phyloP scores from a whole-genome alignment of 2,797 vertebrate species.

The Bryconaethiops microstoma region DNA sequence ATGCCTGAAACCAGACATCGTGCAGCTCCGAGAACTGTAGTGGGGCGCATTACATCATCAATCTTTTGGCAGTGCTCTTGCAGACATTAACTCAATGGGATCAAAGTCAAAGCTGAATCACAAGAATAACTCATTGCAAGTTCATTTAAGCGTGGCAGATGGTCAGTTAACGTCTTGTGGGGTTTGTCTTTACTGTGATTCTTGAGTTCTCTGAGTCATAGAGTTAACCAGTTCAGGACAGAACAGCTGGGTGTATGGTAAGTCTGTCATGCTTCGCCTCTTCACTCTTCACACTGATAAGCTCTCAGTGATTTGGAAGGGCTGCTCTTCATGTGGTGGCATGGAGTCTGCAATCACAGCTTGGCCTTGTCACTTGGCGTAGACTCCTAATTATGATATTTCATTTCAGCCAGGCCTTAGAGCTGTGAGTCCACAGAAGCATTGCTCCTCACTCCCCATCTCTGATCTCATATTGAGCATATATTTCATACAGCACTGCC shows the following conservation, averaged over 20 bases:
- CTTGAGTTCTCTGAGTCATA: slow-evolving; percentile 57
- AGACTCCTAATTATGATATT: slow-evolving; percentile 37
- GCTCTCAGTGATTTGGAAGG: slow-evolving; percentile 68
- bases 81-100: slow-evolving; percentile 42
- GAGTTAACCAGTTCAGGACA: slow-evolving; percentile 55
- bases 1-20: slow-evolving; percentile 40
- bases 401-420: slow-evolving; percentile 6
- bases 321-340: slow-evolving; percentile 64
- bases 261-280: slow-evolving; percentile 7
- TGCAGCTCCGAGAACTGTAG: slow-evolving; percentile 41
- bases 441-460: slow-evolving; percentile 32
- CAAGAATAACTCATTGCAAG: slow-evolving; percentile 45
- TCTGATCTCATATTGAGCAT: slow-evolving; percentile 71
- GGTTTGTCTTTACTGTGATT: slow-evolving; percentile 57
- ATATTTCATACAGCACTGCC: slow-evolving; percentile 68
- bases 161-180: slow-evolving; percentile 57
- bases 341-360: slow-evolving; percentile 43
- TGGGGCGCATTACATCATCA: slow-evolving; percentile 43
- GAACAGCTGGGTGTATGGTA: slow-evolving; percentile 58
- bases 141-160: slow-evolving; percentile 49
- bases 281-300: slow-evolving; percentile 64
- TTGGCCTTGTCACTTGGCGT: slow-evolving; percentile 8
- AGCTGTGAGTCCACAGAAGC: not conserved
- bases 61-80: slow-evolving; percentile 42
- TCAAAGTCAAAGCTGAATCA: slow-evolving; percentile 53